phyloP scores from a whole-genome alignment of 2,797 vertebrate species.

The Hypotaenidia okinawae region DNA sequence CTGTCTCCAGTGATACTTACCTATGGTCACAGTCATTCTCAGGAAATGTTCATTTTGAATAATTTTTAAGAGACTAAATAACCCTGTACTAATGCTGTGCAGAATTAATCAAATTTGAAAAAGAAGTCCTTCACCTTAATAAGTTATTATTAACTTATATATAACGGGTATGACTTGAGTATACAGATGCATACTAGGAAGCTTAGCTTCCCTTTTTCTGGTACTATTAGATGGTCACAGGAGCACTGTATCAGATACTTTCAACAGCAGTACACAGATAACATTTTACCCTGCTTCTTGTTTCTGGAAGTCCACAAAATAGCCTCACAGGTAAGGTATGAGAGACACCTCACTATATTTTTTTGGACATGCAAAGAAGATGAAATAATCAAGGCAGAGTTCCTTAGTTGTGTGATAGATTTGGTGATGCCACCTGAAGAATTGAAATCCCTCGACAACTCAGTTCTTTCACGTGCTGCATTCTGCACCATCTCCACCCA shows the following conservation, averaged over 20 bases:
- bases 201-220: background rate
- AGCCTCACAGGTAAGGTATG: background rate
- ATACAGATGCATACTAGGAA: background rate
- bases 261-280: background rate
- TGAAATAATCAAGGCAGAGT: background rate
- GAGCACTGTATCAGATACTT: background rate
- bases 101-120: background rate
- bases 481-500: background rate
- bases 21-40: background rate
- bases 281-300: background rate
- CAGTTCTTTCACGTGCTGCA: background rate
- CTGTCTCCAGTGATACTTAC: background rate
- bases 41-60: background rate
- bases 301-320: background rate
- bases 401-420: background rate
- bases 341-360: background rate
- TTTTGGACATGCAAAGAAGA: background rate
- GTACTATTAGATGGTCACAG: background rate
- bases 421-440: background rate
- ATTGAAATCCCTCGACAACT: background rate
- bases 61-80: background rate
- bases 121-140: background rate
- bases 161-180: background rate
- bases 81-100: background rate
- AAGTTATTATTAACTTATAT: background rate